Evolutionary conservation across 2,113 vertebrate species (phyloP).

Genomic region (Recurvirostra avosetta): DNA sequence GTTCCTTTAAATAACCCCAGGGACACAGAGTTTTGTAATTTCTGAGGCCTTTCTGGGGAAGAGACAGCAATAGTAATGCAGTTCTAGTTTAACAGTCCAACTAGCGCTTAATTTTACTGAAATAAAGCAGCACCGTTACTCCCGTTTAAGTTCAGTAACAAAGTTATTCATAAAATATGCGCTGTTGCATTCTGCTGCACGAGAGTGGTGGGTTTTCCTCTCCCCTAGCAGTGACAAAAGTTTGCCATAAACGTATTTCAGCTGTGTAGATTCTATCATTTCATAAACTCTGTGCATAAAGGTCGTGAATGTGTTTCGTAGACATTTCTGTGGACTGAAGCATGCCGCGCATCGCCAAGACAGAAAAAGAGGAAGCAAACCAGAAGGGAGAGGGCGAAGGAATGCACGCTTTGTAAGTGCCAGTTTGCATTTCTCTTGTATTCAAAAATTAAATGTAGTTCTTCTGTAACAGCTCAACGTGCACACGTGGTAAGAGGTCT

Average conservation of each 20-base stretch:
- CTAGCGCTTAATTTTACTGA: background rate
- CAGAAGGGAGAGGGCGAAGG: background rate
- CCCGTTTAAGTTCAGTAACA: background rate
- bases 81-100: background rate
- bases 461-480: background rate
- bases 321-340: background rate
- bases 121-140: background rate
- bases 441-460: background rate
- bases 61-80: background rate
- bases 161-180: background rate
- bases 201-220: background rate
- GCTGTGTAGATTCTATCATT: background rate
- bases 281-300: background rate
- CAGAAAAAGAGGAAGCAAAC: background rate
- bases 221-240: background rate
- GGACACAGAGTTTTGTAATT: background rate
- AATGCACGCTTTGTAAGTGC: background rate
- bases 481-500: background rate
- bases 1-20: constrained; percentile 50
- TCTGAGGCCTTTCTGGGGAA: background rate
- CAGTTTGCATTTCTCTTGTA: background rate
- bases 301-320: background rate
- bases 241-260: background rate
- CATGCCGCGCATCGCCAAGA: background rate
- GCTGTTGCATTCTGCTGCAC: background rate